These are phyloP conservation scores for Hemiprocne comata DNA, from an alignment of 2,113 vertebrate genomes.

Conservation along the genomic window DNA sequence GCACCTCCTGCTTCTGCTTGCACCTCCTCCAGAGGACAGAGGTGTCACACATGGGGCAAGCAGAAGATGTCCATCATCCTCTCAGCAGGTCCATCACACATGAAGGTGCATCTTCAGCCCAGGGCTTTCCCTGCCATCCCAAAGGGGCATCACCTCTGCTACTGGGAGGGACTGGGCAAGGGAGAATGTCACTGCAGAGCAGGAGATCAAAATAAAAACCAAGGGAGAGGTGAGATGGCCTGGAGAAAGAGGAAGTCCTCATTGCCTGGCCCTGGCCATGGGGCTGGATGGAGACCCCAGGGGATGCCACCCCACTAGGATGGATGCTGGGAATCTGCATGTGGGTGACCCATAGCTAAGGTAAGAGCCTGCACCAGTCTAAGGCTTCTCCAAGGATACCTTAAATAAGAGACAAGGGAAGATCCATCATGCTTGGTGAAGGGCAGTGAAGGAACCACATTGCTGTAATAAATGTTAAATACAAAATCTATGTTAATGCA, in stretches of 20 bases:
- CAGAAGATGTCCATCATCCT: background rate
- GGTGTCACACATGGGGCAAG: background rate
- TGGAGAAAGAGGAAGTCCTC: background rate
- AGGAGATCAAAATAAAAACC: background rate
- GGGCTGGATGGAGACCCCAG: background rate
- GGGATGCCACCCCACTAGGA: too few species aligned
- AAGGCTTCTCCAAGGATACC: background rate
- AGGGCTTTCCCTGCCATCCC: background rate
- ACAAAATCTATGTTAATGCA: background rate
- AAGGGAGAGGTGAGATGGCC: background rate
- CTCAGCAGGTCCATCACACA: background rate
- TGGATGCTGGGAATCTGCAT: background rate
- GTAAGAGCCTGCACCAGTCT: background rate
- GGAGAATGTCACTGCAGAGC: accelerated
- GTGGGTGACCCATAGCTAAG: background rate
- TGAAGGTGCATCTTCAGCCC: background rate
- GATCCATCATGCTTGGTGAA: background rate
- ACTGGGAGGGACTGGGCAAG: background rate
- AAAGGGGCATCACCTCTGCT: background rate
- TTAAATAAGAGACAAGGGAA: background rate
- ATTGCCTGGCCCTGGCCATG: background rate
- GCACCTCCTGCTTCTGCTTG: background rate
- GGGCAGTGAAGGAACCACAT: background rate
- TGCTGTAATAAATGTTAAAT: background rate
- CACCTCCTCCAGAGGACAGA: background rate